A percentile compares a stretch with the other conserved stretches of the same genome.
Conservation (phyloP, 2,113 vertebrate species). For the Microcebus murinus region DNA sequence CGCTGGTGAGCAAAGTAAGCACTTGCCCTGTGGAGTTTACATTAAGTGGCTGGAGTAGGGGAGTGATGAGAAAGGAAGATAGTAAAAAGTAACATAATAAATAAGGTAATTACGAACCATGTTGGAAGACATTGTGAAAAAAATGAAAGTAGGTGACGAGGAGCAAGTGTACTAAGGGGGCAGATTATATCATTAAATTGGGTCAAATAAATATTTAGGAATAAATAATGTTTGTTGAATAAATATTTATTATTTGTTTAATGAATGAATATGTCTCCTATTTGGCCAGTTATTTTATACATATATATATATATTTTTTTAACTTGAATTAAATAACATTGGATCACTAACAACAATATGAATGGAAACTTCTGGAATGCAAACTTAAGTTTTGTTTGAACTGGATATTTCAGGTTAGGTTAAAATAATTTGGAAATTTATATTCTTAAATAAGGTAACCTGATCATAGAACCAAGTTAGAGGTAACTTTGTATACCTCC, state of each 20-base stretch:
- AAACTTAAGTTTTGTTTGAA: not conserved
- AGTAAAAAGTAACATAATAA: not conserved
- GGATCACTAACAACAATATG: not conserved
- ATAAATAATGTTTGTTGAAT: not conserved
- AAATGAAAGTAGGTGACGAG: not conserved
- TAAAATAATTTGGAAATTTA: not conserved
- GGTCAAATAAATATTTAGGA: constrained; percentile 4
- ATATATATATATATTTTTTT: not conserved
- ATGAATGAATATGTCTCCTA: constrained; percentile 8
- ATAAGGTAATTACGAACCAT: not conserved
- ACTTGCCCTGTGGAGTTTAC: not conserved
- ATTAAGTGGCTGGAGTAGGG: not conserved
- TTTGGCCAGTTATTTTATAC: not conserved
- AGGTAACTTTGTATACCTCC: not conserved
- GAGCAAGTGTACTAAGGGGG: not conserved
- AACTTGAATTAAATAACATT: constrained; percentile 6
- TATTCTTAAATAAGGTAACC: not conserved
- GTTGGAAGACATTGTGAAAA: not conserved
- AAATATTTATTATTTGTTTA: not conserved
- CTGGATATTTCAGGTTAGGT: not conserved
- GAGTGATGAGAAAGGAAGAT: not conserved
- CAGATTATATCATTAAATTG: not conserved
- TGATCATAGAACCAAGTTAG: not conserved
- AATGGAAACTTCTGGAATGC: not conserved
- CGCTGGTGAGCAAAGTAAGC: not conserved